Evolutionary conservation across 92 coral and sea anemone genomes (phyloP).

Genomic region (Palythoa heliodiscus): DNA sequence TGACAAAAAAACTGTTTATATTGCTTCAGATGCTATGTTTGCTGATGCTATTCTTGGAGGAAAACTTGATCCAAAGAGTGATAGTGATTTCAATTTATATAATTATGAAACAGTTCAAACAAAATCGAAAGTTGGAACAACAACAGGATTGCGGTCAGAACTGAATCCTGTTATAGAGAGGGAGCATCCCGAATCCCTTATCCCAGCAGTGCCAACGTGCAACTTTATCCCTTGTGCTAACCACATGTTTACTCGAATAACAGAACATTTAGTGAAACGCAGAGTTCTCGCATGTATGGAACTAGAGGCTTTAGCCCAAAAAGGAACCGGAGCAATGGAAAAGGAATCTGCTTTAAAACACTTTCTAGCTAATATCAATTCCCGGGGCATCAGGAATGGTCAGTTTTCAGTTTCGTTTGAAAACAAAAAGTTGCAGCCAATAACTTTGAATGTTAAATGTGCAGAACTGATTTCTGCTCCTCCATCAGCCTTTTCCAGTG

Average conservation of each 20-base stretch:
- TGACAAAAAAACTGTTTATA: conserved; percentile 19
- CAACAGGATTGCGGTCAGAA: conserved; percentile 61
- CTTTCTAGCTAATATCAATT: conserved; percentile 47
- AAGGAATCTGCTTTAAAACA: conserved; percentile 41
- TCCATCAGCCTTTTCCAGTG: conserved; percentile 16
- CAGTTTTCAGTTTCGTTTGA: conserved; percentile 12
- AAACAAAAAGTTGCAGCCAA: not conserved
- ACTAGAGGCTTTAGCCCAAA: conserved; percentile 4
- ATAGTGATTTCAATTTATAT: conserved; percentile 45
- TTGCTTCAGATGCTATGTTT: conserved; percentile 43
- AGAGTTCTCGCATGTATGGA: not conserved
- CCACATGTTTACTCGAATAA: not conserved
- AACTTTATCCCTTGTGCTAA: conserved; percentile 24
- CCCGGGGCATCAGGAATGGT: conserved; percentile 51
- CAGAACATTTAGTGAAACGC: conserved; percentile 5
- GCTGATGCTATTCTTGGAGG: conserved; percentile 56
- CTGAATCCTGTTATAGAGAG: conserved; percentile 50
- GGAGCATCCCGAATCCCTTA: conserved; percentile 46
- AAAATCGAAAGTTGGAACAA: conserved; percentile 44
- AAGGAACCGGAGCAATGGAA: conserved; percentile 36
- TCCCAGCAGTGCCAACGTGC: conserved; percentile 38
- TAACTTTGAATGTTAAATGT: not conserved
- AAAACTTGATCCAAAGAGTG: conserved; percentile 56
- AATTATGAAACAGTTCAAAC: conserved; percentile 58
- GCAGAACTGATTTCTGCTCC: not conserved